Evolutionary conservation across 2,797 vertebrate species (phyloP), one percentile per base, ranked within the genome.

Genomic region (Gorsachius magnificus): DNA sequence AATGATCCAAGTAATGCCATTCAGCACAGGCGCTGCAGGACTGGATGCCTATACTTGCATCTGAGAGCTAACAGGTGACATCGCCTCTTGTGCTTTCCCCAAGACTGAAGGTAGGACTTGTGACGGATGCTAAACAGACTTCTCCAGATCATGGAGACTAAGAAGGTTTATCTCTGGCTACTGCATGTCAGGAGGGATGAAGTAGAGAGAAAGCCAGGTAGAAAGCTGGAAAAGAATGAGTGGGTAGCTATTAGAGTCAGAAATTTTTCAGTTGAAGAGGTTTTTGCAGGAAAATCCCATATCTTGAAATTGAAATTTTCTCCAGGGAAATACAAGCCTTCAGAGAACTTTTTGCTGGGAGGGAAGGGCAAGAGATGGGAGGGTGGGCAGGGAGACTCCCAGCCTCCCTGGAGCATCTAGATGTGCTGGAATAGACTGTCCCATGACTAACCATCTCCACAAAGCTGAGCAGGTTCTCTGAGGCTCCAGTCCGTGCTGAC

Each of bases 371-470:
- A 29, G 46, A 83, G 36, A 45, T 33, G 25, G 36, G 12, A 74
- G 11, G 5, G 20, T 9, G 18, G 25, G 8, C 22, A 81, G 22
- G 33, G 61, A 56, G 25, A 50, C 9, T 46, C 26, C 16, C 54
- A 41, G 26, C 5, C 24, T 71, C 25, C 10, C 28, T 54, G 36
- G 16, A 50, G 21, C 54, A 46, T 13, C 18, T 20, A 1, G 18
- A 8, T 8, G 29, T 7, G 8, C 33, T 31, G 14, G 38, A 83
- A 29, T 1, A 35, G 26, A 29, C 8, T 25, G 13, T n/a, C 20
- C 87, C 13, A 12, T 24, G n/a, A 9, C 24, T 0, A 0, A 60
- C 5, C 3, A 3, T 9, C 53, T 51, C 65, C 69, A 63, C 38
- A 70, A 51, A 87, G 35, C 9, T 25, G 19, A 26, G 16, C 31